Base-by-base conservation (phyloP, 2,888 invertebrate species). In the Hydriomena furcata region DNA sequence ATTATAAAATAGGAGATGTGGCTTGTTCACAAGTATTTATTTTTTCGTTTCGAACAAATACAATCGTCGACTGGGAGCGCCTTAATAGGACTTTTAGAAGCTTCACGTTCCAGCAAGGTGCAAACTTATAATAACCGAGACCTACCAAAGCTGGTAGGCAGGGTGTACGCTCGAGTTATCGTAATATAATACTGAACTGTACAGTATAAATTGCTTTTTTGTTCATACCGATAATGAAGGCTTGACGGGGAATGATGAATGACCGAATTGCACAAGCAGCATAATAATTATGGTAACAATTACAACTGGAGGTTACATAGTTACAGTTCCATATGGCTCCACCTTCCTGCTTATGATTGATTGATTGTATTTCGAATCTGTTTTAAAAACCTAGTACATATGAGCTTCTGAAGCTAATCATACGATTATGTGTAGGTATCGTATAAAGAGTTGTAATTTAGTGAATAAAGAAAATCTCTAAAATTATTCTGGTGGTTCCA, bases 221-320 rank as follows among this genome's bases (percentile, higher is more conserved):
- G 44, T 12, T 31, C 24, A 25, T 34, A 30, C 51, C 32, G 17
- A 53, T 47, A 51, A 47, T 45, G 27, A 52, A 44, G 32, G 49
- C 35, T 41, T 52, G 55, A 57, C 56, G 47, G 37, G 34, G 45
- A 55, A 57, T 59, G 59, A 61, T 61, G 52, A 44, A 58, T 58
- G 52, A 44, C 21, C 47, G 5, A 47, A 49, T 43, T 49, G 30
- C 41, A 43, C 31, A 43, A 30, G 50, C 43, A 20, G 25, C 41
- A 42, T 50, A 43, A 42, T 50, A 43, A 53, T 56, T 57, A 55
- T 51, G 37, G 55, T 49, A 28, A 52, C 38, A 27, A 47, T 42
- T 43, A 40, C 34, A 43, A 40, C 38, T 41, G 45, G 41, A 34
- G 40, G 31, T 40, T 43, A 42, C 40, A 46, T 42, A 13, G 36